Base-by-base conservation (phyloP, 2,797 vertebrate genomes). In the Bradypodion pumilum region DNA sequence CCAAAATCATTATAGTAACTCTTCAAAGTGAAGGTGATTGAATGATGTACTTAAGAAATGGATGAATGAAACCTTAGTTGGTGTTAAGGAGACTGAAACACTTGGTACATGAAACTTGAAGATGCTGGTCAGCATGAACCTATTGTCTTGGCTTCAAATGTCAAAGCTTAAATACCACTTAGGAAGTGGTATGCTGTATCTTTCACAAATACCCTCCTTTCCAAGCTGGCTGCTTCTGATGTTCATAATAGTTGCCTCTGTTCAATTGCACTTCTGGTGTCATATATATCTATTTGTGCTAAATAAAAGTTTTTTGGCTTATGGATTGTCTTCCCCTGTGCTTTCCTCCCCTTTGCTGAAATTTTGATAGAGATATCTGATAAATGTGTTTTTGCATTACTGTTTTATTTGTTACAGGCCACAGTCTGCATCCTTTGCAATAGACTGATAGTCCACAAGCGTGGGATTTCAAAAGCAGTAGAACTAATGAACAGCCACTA, bases 1-100 rank as follows among this genome's bases (percentile, higher is more conserved):
- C 72, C 81, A 86, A 84, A 86, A 86, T 79, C 80, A 59, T 12
- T 70, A 25, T 23, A 3, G 5, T 44, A 85, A 3, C 5, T 82
- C 23, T 19, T 81, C 59, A 65, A 46, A 62, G 35, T 10, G 78
- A 42, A 40, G 44, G 27, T 56, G 13, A 49, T 29, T 70, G 35
- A 74, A 78, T 82, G 63, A 1, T 0, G 46, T 76, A 2, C 32
- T 80, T 88, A 4, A 32, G 7, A 12, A 72, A 44, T 52, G 23
- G 40, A 27, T 74, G 76, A 42, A 32, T 52, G 12, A 80, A 84
- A 82, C 56, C 40, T 75, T 25, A 49, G 32, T 37, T 49, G 42
- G 42, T 60, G 3, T 73, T 44, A 59, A 52, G 12, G 23, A 60
- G 63, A 68, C 56, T 81, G 23, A 78, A 73, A 74, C 52, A 42